Base-by-base conservation (phyloP, 2,113 vertebrate genomes). In the Capreolus pygargus region DNA sequence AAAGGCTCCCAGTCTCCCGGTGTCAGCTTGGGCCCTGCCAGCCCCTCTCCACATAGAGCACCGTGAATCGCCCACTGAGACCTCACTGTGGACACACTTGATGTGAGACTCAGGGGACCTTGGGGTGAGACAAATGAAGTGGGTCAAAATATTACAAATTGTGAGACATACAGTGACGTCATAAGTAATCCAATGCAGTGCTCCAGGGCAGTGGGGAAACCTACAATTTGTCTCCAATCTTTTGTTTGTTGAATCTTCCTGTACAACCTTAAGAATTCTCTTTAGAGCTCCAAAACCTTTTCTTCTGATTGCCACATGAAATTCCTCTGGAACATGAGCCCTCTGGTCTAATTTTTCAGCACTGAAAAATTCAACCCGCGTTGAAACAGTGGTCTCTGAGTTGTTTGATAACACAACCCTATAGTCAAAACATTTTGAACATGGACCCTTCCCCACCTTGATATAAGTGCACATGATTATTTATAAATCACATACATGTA, bases 171-270 rank as follows among this genome's bases (percentile, higher is more conserved):
- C 7, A 11, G 54, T 39, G 50, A 47, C 1, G 1, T 45, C 52
- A 17, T 33, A 45, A 86, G 13, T 21, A 27, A 45, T 15, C 8
- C 21, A 1, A 19, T 1, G 25, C 15, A 23, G 9, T 2, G 7
- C 36, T 64, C 17, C 1, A 36, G 70, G 25, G 52, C 5, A 30
- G 79, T 1, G 78, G n/a, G 28, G 39, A 95, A 88, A 21, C 23
- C 33, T 28, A 9, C 54, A 30, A 39, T 30, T 43, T 36, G 67
- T 84, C 39, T 74, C 17, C 28, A 7, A 4, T 47, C 28, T 57
- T 85, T 57, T 82, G 61, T 92, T 91, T 54, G 27, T 67, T 87
- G 58, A 76, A 76, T 89, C 81, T 60, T 92, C 76, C n/a, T 76
- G 86, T 50, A 55, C 7, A 5, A 43, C 39, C 57, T n/a, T 83